These are phyloP conservation scores for Dipodomys merriami DNA, from an alignment of 2,113 vertebrate species.

Conservation along the genomic window DNA sequence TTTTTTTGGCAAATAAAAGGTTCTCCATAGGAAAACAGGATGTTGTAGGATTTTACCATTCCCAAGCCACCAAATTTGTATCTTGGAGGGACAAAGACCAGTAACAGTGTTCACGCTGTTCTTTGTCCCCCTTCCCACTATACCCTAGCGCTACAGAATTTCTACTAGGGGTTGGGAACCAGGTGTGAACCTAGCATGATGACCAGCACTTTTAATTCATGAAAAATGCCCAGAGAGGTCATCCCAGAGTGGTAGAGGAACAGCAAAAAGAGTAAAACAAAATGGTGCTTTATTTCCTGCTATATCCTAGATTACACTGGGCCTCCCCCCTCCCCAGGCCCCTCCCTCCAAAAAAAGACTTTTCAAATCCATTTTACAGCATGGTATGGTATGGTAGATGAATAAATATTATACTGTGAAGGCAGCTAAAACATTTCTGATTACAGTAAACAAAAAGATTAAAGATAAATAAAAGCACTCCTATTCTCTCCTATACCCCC, in stretches of 20 bases:
- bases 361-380: neutral
- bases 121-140: neutral
- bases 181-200: neutral
- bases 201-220: neutral
- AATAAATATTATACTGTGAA: neutral
- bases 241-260: neutral
- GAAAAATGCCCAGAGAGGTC: neutral
- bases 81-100: neutral
- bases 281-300: neutral
- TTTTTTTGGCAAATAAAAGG: neutral
- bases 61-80: neutral
- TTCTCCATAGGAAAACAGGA: neutral
- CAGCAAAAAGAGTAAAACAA: neutral
- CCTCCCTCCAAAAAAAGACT: neutral
- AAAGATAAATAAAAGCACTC: neutral
- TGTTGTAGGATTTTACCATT: neutral
- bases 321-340: neutral
- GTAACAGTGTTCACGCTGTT: neutral
- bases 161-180: neutral
- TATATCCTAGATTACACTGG: neutral
- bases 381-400: neutral
- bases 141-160: neutral
- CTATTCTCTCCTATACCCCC: neutral
- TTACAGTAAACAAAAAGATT: slow-evolving; percentile 31
- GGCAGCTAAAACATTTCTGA: neutral